Base-by-base conservation (phyloP, 2,888 invertebrate species). In the Neria commutata region DNA sequence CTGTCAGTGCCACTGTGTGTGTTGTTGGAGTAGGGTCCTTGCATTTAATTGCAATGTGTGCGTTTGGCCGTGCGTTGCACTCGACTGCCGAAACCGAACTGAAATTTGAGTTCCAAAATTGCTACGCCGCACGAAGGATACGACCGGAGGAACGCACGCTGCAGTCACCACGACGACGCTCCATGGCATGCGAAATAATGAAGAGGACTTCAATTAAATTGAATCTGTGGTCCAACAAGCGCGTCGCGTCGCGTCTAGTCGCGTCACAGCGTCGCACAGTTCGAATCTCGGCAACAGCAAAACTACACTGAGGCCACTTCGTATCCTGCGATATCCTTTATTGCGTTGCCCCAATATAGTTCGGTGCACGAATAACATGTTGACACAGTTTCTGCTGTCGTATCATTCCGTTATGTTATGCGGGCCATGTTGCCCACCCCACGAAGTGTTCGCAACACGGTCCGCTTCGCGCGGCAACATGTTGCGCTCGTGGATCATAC, bases 201-300 rank as follows among this genome's bases (percentile, higher is more conserved):
- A 46, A 23, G 34, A 19, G 23, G 3, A 55, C 33, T 23, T 23
- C 26, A 24, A 51, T 52, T 63, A 26, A 48, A 67, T 57, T 66
- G 16, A n/a, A n/a, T n/a, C n/a, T n/a, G n/a, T n/a, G n/a, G 21
- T 42, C 17, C n/a, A 26, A 25, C 8, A 25, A n/a, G 6, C 11
- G 48, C 29, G 2, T n/a, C n/a, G 34, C 34, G 14, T 23, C 16
- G 3, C 47, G 24, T n/a, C 11, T 6, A 23, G 11, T n/a, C 24
- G 59, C 42, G 51, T 17, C 21, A 6, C 19, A 42, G 19, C 6
- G 19, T 19, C 5, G 5, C 17, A 42, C 42, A 54, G 74, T 72
- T 73, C 67, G 71, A 78, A 74, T 73, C 77, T 70, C 66, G 61
- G 67, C 71, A 65, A 71, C 68, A 68, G 67, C 74, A 71, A 75